phyloP scores from a whole-genome alignment of 1,140 invertebrate genomes.

The Camponotus vicinus region DNA sequence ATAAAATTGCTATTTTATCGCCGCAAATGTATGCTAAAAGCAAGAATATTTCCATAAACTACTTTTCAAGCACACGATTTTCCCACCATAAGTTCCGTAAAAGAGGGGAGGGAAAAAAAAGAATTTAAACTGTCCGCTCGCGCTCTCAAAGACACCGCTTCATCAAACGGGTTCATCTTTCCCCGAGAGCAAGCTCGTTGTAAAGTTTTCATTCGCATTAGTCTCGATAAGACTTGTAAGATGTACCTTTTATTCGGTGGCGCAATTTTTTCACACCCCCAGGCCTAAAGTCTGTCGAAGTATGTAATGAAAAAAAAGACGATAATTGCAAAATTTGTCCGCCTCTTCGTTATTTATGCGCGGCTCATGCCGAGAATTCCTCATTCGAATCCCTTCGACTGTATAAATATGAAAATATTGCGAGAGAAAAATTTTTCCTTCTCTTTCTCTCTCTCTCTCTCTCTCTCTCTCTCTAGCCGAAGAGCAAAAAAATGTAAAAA shows the following conservation, averaged over 20 bases:
- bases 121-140: background rate
- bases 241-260: conserved; percentile 57
- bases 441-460: background rate
- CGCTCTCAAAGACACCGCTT: conserved; percentile 50
- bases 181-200: conserved; percentile 52
- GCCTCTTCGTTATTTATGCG: conserved; percentile 17
- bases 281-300: conserved; percentile 69
- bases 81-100: conserved; percentile 22
- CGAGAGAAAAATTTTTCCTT: background rate
- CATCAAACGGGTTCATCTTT: conserved; percentile 63
- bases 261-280: conserved; percentile 52
- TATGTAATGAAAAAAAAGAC: conserved; percentile 46
- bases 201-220: conserved; percentile 68
- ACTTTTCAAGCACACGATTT: too few species aligned
- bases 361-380: background rate
- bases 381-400: conserved; percentile 13
- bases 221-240: conserved; percentile 64
- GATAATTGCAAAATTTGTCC: conserved; percentile 51
- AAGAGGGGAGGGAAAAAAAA: background rate
- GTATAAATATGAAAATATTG: conserved; percentile 15
- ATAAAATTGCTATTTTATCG: background rate
- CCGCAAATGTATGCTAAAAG: background rate
- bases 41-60: background rate
- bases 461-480: background rate
- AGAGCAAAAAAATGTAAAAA: background rate